Base-by-base conservation (phyloP, 2,113 vertebrate species). In the Chionomys nivalis region DNA sequence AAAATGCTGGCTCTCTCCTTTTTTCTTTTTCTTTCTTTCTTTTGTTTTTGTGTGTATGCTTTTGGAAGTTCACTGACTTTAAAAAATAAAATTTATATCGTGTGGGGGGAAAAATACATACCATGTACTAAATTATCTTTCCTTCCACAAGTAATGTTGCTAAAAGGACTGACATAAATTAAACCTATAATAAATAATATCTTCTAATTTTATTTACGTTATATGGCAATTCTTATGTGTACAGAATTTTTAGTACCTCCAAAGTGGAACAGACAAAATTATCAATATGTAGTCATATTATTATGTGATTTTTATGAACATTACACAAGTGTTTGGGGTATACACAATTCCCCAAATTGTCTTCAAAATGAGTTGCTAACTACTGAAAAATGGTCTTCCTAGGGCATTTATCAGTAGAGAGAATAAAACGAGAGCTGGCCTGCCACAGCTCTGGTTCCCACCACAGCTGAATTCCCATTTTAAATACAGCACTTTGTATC, bases 401-500 rank as follows among this genome's bases (percentile, higher is more conserved):
- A 21, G 52, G 58, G n/a, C 73, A 16, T 68, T 89, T 93, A 70
- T 92, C 83, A 90, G 44, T 63, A 44, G 10, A 93, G 23, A 78
- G 68, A 95, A 79, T 75, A 87, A 96, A 95, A 89, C 49, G n/a
- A 52, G 47, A 28, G 44, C 19, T 89, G 36, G 81, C 78, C 52
- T 89, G 77, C 76, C 95, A 82, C 31, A 3, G 75, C 39, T 85
- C 79, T 77, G 63, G 58, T 19, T n/a, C n/a, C n/a, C n/a, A n/a
- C n/a, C 49, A 88, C 2, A 90, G 44, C 52, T 93, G 58, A 89
- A 68, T 91, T 91, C 17, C 66, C 77, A 31, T 89, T 77, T 96
- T 89, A 96, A 97, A 97, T 75, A 91, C 3, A 91, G 5, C 19
- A 78, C 44, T 96, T 91, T 87, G 36, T 81, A 94, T 95, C 73